Evolutionary conservation across 2,888 invertebrate genomes (phyloP).

Genomic region (Dolomedes plantarius): DNA sequence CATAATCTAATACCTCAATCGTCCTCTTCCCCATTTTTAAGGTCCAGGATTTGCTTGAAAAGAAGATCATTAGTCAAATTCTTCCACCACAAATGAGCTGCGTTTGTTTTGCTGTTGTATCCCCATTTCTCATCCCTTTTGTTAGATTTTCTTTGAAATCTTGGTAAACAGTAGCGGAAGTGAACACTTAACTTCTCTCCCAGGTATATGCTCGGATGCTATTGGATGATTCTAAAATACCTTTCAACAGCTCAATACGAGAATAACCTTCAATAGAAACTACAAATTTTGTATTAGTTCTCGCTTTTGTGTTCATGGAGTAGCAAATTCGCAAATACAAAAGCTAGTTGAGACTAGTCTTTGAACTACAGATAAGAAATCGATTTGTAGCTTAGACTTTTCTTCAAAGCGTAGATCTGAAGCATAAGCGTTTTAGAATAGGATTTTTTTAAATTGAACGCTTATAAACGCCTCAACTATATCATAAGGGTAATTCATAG

Average conservation of each 20-base stretch:
- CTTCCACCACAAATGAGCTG: conserved; percentile 22
- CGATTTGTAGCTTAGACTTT: no score
- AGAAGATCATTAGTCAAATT: conserved; percentile 56
- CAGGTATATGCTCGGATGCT: not conserved
- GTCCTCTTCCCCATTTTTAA: conserved; percentile 20
- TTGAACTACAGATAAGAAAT: no score
- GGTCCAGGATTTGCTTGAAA: conserved; percentile 19
- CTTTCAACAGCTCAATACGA: not conserved
- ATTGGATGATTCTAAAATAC: not conserved
- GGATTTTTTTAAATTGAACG: no score
- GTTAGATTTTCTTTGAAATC: not conserved
- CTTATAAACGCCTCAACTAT: no score
- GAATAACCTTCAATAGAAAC: not conserved
- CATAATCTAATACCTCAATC: conserved; percentile 27
- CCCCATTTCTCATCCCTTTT: conserved; percentile 22
- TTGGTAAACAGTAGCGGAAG: conserved; percentile 58
- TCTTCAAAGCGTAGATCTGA: no score
- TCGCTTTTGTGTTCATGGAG: not conserved
- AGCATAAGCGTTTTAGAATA: no score
- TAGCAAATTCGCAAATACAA: not conserved
- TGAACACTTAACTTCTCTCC: conserved; percentile 27
- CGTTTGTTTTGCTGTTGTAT: conserved; percentile 18
- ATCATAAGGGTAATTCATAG: no score
- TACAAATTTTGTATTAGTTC: no score
- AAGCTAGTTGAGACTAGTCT: not conserved